A percentile compares a stretch with the other conserved stretches of the same genome.
Conservation (phyloP, 2,113 vertebrate genomes). For the Rhodinocichla rosea region DNA sequence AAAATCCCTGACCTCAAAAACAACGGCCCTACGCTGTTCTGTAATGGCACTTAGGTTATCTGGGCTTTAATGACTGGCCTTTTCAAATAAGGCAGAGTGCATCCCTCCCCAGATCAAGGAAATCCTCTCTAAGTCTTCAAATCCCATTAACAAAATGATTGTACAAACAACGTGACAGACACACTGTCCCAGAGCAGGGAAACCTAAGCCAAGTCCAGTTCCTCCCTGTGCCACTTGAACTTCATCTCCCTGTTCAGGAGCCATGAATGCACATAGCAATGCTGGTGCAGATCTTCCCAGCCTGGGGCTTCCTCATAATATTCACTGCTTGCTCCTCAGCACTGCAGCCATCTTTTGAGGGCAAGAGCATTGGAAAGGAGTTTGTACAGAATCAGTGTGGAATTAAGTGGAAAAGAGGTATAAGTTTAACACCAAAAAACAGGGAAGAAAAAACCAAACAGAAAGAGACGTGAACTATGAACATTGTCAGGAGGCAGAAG, state of each 20-base stretch:
- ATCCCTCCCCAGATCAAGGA: constrained; percentile 22
- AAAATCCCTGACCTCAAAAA: constrained; percentile 43
- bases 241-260: background rate
- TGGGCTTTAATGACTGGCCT: background rate
- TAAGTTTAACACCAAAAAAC: background rate
- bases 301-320: background rate
- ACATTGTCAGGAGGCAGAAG: background rate
- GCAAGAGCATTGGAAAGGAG: background rate
- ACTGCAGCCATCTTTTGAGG: background rate
- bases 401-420: background rate
- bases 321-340: background rate
- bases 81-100: background rate
- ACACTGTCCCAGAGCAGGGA: background rate
- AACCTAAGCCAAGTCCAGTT: background rate
- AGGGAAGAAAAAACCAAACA: background rate
- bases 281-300: background rate
- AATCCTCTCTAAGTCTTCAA: constrained; percentile 25
- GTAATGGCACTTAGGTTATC: background rate
- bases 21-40: background rate
- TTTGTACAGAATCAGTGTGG: background rate
- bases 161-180: constrained; percentile 19
- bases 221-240: background rate
- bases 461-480: background rate
- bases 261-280: rapidly evolving
- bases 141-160: constrained; percentile 34